phyloP scores from a whole-genome alignment of 2,797 vertebrate genomes.

The Gambusia yucatana region DNA sequence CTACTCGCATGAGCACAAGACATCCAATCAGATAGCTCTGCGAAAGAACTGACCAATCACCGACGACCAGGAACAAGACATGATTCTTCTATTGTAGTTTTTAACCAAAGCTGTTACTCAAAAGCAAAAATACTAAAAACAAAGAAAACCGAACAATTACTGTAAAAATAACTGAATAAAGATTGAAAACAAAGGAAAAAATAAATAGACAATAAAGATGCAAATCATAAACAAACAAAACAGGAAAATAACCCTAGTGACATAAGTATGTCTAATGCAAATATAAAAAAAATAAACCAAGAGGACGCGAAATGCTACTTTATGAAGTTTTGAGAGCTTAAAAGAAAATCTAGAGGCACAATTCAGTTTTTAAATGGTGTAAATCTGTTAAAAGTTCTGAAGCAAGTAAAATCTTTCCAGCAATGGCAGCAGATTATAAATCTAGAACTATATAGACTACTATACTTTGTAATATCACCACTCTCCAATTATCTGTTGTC shows the following conservation, averaged over 20 bases:
- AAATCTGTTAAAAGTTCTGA: background rate
- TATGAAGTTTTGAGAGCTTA: background rate
- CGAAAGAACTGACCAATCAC: conserved; percentile 25
- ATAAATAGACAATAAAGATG: background rate
- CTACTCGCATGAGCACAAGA: conserved; percentile 56
- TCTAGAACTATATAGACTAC: background rate
- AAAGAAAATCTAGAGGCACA: background rate
- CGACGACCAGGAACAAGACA: conserved; percentile 41
- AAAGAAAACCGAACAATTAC: background rate
- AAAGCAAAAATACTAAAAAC: background rate
- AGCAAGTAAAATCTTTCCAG: background rate
- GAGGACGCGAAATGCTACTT: background rate
- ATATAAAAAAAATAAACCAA: background rate
- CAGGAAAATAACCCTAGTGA: background rate
- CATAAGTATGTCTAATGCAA: too few species aligned
- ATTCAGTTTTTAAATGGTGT: background rate
- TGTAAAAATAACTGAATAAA: background rate
- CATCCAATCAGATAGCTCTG: conserved; percentile 54
- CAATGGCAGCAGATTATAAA: background rate
- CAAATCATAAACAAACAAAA: background rate
- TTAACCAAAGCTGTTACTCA: background rate
- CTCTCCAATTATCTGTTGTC: background rate
- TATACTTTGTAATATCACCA: background rate
- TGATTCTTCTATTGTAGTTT: conserved; percentile 63
- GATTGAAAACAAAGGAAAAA: background rate